Conservation (phyloP, 2,888 invertebrate species). For the Callimorpha dominula region DNA sequence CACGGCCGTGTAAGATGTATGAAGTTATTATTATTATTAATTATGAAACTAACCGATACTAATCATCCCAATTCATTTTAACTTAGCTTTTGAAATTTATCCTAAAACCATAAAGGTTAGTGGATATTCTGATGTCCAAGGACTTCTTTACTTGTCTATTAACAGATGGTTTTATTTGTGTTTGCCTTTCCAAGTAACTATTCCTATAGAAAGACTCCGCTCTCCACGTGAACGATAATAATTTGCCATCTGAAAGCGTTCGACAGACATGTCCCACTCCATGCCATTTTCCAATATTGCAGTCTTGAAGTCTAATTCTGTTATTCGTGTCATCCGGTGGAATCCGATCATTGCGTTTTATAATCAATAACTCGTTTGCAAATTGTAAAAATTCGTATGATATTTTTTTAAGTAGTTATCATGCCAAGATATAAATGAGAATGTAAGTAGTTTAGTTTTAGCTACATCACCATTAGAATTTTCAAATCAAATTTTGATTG, state of each 20-base stretch:
- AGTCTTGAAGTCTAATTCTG: conserved; percentile 1
- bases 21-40: no score
- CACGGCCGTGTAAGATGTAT: no score
- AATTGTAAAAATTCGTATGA: not conserved
- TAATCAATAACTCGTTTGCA: not conserved
- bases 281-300: conserved; percentile 4
- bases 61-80: no score
- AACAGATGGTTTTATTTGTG: not conserved
- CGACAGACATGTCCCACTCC: not conserved
- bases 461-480: not conserved
- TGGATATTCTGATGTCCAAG: not conserved
- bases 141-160: not conserved
- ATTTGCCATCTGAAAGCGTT: not conserved
- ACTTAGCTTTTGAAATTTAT: no score
- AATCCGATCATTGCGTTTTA: not conserved
- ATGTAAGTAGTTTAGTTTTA: not conserved
- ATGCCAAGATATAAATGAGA: not conserved
- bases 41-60: no score
- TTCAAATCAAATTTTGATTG: not conserved
- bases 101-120: no score
- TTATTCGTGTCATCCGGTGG: not conserved
- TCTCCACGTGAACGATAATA: not conserved
- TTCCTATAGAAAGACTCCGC: not conserved
- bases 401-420: not conserved
- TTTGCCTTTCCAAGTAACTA: not conserved